Base-by-base conservation (phyloP, 2,113 vertebrate genomes). In the Pongo abelii region DNA sequence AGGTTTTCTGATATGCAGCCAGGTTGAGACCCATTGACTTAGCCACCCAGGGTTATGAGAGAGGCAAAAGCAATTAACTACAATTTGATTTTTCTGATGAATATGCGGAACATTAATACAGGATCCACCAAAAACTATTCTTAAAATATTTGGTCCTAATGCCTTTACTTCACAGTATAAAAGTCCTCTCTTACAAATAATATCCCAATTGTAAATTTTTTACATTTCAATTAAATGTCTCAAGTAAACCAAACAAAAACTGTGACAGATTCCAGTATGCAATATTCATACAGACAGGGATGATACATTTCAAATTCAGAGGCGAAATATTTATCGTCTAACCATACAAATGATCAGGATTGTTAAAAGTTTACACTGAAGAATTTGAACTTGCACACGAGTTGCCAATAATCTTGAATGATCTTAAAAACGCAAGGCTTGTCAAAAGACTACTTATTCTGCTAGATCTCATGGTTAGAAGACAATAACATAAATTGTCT, bases 141-240 rank as follows among this genome's bases (percentile, higher is more conserved):
- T 50, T 77, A 72, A 78, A 74, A 78, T 77, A 90, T 50, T 16
- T 81, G 69, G 64, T 12, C 10, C 50, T n/a, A 46, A 5, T 18
- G 32, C 5, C 35, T 93, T 92, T 50, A 52, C 18, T 84, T 86
- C 80, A 78, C 1, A 64, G 55, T 48, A 25, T 72, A 94, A 96
- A 96, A 81, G 35, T 2, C 13, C 6, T 78, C 93, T 80, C 30
- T 94, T 88, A 72, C 10, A 96, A 89, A 35, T 70, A 84, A 52
- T 55, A 95, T 38, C 8, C 6, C 59, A 69, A 67, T 30, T 67
- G 46, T 55, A 64, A 50, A n/a, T 52, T 78, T 81, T 95, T 93
- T 50, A 86, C 35, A 59, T 78, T 93, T 81, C 89, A 40, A 74
- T 78, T 50, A 94, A 93, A 89, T 59, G 16, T 8, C 69, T 97